Evolutionary conservation across 2,797 vertebrate species (phyloP).

Genomic region (Pyrrhura leucotis): DNA sequence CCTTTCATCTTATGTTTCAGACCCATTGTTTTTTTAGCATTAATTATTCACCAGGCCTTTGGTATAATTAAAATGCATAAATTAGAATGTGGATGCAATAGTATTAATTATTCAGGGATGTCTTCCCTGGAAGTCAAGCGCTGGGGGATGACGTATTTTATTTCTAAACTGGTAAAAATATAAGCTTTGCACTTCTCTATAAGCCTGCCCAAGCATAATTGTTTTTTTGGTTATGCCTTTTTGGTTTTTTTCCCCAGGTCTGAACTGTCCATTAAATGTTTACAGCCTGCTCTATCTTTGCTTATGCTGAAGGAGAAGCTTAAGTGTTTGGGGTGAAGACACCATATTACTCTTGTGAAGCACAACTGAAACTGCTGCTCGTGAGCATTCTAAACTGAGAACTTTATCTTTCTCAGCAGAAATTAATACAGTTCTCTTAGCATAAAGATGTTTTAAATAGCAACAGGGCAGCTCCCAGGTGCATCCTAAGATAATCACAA

Average conservation of each 20-base stretch:
- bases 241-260: accelerated
- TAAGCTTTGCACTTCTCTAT: slow-evolving; percentile 8
- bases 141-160: background rate
- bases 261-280: slow-evolving; percentile 43
- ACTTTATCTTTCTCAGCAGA: slow-evolving; percentile 53
- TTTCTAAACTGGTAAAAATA: slow-evolving; percentile 21
- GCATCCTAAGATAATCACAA: slow-evolving; percentile 56
- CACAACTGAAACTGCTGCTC: slow-evolving; percentile 13
- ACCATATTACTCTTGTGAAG: slow-evolving; percentile 11
- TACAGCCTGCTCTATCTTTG: slow-evolving; percentile 20
- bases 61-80: slow-evolving; percentile 63
- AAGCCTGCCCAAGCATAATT: background rate
- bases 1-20: slow-evolving; percentile 43
- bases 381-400: background rate
- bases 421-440: slow-evolving; percentile 55
- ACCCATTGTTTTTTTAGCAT: slow-evolving; percentile 60
- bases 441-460: slow-evolving; percentile 64
- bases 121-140: background rate
- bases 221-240: background rate
- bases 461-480: slow-evolving; percentile 50
- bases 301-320: slow-evolving; percentile 17
- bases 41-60: slow-evolving; percentile 52
- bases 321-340: background rate
- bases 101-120: slow-evolving; percentile 42
- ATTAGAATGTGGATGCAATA: slow-evolving; percentile 41